Evolutionary conservation across 2,888 invertebrate genomes (phyloP).

Genomic region (Hydrotaea diabolus): DNA sequence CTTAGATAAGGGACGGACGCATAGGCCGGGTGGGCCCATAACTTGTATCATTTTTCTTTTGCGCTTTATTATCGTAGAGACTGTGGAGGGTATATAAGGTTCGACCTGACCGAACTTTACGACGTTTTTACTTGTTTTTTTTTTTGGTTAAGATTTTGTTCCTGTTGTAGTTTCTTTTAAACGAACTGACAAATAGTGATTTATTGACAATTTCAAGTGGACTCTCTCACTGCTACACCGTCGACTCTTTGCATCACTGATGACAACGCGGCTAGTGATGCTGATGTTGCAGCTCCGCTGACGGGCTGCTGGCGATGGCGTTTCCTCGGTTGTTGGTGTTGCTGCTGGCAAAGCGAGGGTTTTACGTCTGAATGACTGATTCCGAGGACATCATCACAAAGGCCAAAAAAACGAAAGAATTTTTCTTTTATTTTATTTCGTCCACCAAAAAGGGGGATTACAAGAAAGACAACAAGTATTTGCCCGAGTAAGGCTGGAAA

Average conservation of each 20-base stretch:
- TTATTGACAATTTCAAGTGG: constrained; percentile 70
- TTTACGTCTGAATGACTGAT: constrained; percentile 26
- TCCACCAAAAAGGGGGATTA: background rate
- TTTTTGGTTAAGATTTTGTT: constrained; percentile 41
- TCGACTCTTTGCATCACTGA: constrained; percentile 29
- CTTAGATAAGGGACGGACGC: no score
- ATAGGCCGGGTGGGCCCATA: no score
- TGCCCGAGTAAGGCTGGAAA: background rate
- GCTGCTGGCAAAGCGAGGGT: constrained; percentile 43
- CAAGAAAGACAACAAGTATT: constrained; percentile 29
- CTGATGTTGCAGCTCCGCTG: constrained; percentile 8
- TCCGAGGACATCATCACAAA: constrained; percentile 36
- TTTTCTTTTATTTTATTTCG: background rate
- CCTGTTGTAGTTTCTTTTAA: constrained; percentile 59
- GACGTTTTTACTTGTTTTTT: no score
- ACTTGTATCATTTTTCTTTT: no score
- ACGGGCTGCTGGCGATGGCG: constrained; percentile 10
- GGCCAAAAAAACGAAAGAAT: background rate
- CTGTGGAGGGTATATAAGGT: no score
- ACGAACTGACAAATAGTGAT: constrained; percentile 70
- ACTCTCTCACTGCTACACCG: constrained; percentile 33
- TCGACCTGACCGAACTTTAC: no score
- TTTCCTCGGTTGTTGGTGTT: constrained; percentile 16
- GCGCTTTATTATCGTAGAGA: no score
- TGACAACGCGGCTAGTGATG: constrained; percentile 53